These are phyloP conservation scores for Paedocypris sp. DNA, from an alignment of 2,113 vertebrate species.

Conservation along the genomic window DNA sequence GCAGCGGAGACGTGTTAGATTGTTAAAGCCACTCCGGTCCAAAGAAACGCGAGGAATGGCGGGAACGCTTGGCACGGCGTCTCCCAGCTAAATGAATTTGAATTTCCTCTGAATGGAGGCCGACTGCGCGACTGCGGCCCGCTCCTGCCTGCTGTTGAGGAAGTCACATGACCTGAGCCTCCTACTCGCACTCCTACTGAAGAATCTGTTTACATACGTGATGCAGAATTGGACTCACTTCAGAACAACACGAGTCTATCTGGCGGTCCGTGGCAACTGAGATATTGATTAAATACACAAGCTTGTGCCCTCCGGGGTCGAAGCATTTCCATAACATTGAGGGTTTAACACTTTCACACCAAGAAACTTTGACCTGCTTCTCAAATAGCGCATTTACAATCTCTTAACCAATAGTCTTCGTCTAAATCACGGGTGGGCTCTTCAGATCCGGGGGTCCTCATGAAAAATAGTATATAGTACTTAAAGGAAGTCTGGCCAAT, in stretches of 20 bases:
- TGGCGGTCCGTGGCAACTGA: conserved; percentile 6
- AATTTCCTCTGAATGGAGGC: conserved; percentile 34
- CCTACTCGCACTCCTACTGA: conserved; percentile 38
- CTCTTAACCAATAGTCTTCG: not conserved
- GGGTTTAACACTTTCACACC: not conserved
- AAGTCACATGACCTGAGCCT: conserved; percentile 38
- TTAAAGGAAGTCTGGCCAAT: no score
- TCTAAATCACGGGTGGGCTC: no score
- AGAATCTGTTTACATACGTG: conserved; percentile 28
- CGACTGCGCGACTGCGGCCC: conserved; percentile 18
- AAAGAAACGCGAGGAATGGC: not conserved
- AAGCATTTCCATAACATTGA: conserved; percentile 14
- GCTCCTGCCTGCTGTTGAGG: conserved; percentile 36
- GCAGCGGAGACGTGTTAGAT: not conserved
- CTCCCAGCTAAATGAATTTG: conserved; percentile 34
- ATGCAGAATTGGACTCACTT: conserved; percentile 13
- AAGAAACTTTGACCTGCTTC: conserved; percentile 2
- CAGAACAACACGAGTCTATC: conserved; percentile 20
- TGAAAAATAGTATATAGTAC: no score
- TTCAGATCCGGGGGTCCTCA: no score
- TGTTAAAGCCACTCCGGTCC: conserved; percentile 3
- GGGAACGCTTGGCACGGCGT: conserved; percentile 10
- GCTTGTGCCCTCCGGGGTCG: conserved; percentile 17
- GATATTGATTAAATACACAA: conserved; percentile 26
- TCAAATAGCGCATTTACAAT: not conserved